A percentile compares a stretch with the other conserved stretches of the same genome.
Conservation (phyloP, 2,113 vertebrate genomes). For the Osmerus eperlanus region DNA sequence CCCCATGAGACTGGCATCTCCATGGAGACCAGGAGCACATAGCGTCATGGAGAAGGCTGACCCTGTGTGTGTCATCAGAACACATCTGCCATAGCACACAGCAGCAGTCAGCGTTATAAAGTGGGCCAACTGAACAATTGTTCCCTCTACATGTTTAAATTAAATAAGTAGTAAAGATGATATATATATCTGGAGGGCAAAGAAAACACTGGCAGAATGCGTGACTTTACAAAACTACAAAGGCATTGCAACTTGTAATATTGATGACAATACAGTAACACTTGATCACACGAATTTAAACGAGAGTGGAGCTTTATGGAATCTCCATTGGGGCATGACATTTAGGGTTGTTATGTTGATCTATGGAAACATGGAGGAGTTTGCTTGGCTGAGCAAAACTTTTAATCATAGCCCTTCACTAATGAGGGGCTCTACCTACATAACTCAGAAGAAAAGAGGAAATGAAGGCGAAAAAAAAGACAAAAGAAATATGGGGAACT, state of each 20-base stretch:
- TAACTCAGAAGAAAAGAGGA: neutral
- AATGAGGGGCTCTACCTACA: conserved; percentile 55
- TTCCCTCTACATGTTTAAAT: neutral
- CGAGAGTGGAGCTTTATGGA: too few relatives aligned
- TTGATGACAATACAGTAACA: too few relatives aligned
- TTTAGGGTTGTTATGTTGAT: neutral
- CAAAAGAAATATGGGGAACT: neutral
- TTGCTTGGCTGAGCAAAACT: conserved; percentile 27
- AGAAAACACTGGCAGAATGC: too few relatives aligned
- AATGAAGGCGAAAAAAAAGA: neutral
- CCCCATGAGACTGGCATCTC: conserved; percentile 31
- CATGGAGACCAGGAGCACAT: conserved; percentile 25
- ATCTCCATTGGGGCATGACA: neutral
- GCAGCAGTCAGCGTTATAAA: conserved; percentile 24
- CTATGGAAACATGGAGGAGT: neutral
- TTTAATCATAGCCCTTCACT: conserved; percentile 64
- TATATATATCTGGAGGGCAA: too few relatives aligned
- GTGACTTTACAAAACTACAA: too few relatives aligned
- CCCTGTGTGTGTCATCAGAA: neutral
- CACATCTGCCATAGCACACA: conserved; percentile 26
- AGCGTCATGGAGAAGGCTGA: conserved; percentile 2
- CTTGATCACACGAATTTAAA: too few relatives aligned
- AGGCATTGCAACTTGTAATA: too few relatives aligned
- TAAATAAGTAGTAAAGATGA: too few relatives aligned
- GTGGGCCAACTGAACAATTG: conserved; percentile 35